Evolutionary conservation across 2,113 vertebrate species (phyloP).

Genomic region (Aldabrachelys gigantea): DNA sequence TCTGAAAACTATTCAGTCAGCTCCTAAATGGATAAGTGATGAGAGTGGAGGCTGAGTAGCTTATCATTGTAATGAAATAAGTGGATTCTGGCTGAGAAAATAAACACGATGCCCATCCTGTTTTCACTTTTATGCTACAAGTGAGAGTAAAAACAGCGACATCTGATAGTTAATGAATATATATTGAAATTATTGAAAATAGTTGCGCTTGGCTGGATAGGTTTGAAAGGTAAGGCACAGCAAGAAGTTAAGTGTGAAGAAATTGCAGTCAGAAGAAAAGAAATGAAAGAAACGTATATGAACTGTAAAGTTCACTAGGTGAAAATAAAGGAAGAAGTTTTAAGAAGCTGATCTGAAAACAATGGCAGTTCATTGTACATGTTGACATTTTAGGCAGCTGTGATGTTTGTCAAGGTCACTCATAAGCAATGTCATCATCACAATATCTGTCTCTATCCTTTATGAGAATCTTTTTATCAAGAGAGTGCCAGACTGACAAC

Average conservation of each 20-base stretch:
- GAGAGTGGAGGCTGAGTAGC: background rate
- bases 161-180: conserved; percentile 5
- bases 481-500: background rate
- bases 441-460: background rate
- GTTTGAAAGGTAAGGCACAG: background rate
- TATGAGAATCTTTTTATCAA: background rate
- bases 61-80: background rate
- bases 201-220: background rate
- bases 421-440: background rate
- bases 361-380: background rate
- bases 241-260: background rate
- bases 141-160: background rate
- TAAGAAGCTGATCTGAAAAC: background rate
- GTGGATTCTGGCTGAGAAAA: conserved; percentile 32
- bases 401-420: background rate
- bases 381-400: background rate
- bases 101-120: background rate
- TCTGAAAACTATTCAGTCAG: background rate
- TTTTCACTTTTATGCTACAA: background rate
- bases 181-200: conserved; percentile 52
- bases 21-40: background rate
- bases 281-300: background rate
- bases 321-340: background rate
- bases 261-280: background rate
- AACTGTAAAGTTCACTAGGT: background rate